Base-by-base conservation (phyloP, 2,888 invertebrate genomes). In the Cheiracanthium punctorium region DNA sequence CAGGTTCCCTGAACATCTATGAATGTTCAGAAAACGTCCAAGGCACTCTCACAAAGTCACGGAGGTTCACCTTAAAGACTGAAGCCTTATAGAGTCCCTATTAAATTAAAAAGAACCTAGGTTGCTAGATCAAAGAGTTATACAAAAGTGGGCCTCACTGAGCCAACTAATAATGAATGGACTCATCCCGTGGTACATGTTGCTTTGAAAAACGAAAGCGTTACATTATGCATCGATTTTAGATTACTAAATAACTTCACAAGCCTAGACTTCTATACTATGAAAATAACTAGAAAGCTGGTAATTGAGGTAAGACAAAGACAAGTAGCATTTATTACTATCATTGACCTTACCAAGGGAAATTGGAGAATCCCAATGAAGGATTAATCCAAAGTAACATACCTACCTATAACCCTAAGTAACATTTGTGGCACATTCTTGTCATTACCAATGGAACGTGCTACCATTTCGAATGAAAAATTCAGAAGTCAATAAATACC, bases 261-360 rank as follows among this genome's bases (percentile, higher is more conserved):
- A 1, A 30, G 41, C 8, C 41, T 17, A 28, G 76, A 77, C 14
- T 20, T 48, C 7, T 48, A 69, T 20, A 67, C 69, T 12, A 43
- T 77, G 69, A 67, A 41, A 33, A 64, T 1, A 17, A 29, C 43
- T 0, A 67, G 14, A 12, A 69, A 77, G 1, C 28, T 77, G 12
- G 17, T 77, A 30, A 67, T 43, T 28, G 76, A 43, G 14, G 41
- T 77, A n/a, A n/a, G n/a, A n/a, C n/a, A n/a, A 5, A 30, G 76
- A 24, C 67, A 43, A 29, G 69, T 30, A 17, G 7, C 43, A 24
- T 67, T 69, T 17, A 69, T 77, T 0, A 41, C 65, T 1, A 41
- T 43, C 1, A 29, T 77, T 8, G 69, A 77, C 28, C 14, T n/a
- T 77, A 43, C 48, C 1, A 30, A 77, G 29, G 67, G 43, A 1